These are phyloP conservation scores for Tenthredo distinguenda DNA, from an alignment of 2,888 invertebrate genomes.

Conservation along the genomic window DNA sequence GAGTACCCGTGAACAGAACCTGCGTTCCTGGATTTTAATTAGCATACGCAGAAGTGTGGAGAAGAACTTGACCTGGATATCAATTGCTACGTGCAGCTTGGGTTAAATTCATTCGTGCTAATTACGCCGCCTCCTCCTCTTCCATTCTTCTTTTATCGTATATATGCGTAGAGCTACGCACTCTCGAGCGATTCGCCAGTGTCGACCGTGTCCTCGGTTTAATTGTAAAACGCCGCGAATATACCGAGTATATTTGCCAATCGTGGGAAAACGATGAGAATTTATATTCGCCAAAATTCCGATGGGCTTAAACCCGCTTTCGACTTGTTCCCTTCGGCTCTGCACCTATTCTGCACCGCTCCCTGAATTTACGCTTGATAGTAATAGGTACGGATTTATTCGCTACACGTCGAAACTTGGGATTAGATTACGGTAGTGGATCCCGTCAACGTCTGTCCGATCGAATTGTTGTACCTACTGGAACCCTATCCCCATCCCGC, in stretches of 20 bases:
- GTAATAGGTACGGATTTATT: slow-evolving; percentile 37
- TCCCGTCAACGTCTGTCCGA: slow-evolving; percentile 37
- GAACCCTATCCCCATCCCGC: slow-evolving; percentile 6
- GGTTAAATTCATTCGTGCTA: slow-evolving; percentile 1
- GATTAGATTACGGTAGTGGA: slow-evolving; percentile 26
- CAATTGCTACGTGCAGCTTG: neutral
- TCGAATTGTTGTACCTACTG: neutral
- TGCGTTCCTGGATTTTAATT: slow-evolving; percentile 20
- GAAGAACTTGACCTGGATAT: slow-evolving; percentile 28
- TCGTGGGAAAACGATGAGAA: neutral
- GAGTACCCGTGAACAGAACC: neutral
- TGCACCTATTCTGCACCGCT: neutral
- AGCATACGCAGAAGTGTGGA: neutral
- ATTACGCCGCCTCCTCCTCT: neutral
- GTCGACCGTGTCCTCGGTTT: neutral
- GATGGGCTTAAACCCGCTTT: neutral
- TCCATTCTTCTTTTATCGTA: neutral
- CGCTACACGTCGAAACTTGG: slow-evolving; percentile 41
- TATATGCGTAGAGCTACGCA: neutral
- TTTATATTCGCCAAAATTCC: neutral
- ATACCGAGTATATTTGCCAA: neutral
- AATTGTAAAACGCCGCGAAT: neutral
- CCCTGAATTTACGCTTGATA: neutral
- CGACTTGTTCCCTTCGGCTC: neutral
- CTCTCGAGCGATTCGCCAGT: neutral